These are phyloP conservation scores for Barnardius zonarius DNA, from an alignment of 2,113 vertebrate species.

Conservation along the genomic window DNA sequence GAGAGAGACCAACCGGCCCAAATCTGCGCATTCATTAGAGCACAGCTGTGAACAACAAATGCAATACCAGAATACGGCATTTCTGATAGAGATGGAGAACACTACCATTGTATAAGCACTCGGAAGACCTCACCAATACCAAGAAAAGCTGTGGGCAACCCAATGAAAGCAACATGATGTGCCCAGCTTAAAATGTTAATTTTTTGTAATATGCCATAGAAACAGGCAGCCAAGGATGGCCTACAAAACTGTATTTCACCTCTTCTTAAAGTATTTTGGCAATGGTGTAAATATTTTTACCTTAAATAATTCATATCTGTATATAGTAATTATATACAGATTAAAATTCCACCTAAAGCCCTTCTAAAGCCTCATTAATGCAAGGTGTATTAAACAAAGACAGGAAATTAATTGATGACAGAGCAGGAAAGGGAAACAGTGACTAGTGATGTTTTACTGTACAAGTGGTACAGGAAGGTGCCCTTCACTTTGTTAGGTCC, in stretches of 20 bases:
- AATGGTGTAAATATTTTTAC: background rate
- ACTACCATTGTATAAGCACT: background rate
- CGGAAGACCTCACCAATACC: background rate
- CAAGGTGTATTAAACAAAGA: background rate
- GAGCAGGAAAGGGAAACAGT: background rate
- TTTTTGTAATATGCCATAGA: background rate
- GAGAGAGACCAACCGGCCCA: background rate
- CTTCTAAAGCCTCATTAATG: background rate
- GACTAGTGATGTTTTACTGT: background rate
- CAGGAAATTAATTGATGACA: background rate
- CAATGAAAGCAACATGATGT: background rate
- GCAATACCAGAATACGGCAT: background rate
- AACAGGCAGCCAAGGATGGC: background rate
- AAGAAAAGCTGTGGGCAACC: background rate
- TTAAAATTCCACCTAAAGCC: background rate
- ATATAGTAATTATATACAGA: background rate
- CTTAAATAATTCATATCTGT: background rate
- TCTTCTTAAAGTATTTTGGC: background rate
- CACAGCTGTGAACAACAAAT: background rate
- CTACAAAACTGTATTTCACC: background rate
- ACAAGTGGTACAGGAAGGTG: background rate
- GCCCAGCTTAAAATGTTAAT: background rate
- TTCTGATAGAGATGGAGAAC: background rate
- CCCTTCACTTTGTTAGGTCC: background rate
- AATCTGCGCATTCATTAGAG: background rate